These are phyloP conservation scores for Synergus japonicus DNA, from an alignment of 2,888 invertebrate species.

Conservation along the genomic window DNA sequence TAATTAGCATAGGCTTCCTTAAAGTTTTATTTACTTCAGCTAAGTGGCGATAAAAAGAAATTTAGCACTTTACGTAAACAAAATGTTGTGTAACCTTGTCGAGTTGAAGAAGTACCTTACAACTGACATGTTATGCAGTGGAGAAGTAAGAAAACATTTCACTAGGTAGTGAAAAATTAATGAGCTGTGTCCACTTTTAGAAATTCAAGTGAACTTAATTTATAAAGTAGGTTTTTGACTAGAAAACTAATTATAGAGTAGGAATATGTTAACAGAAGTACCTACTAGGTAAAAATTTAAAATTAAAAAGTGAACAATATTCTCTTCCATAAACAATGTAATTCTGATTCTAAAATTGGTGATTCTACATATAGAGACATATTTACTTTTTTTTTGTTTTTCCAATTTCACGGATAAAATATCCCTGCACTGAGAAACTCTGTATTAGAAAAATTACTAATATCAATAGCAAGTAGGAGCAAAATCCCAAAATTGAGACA, in stretches of 20 bases:
- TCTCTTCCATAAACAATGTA: neutral
- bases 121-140: slow-evolving; percentile 9
- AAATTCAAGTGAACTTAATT: slow-evolving; percentile 1
- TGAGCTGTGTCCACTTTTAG: neutral
- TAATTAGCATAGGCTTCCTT: neutral
- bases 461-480: no score
- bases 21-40: neutral
- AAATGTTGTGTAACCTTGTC: neutral
- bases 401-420: slow-evolving; percentile 28
- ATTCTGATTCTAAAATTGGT: slow-evolving; percentile 10
- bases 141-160: neutral
- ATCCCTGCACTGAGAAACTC: no score
- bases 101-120: slow-evolving; percentile 12
- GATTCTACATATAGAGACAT: neutral
- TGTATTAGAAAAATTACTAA: no score
- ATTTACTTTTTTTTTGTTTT: neutral
- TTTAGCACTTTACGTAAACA: slow-evolving; percentile 27
- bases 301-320: no score
- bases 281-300: neutral
- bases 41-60: neutral
- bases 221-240: neutral
- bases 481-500: no score
- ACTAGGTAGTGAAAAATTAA: slow-evolving; percentile 23
- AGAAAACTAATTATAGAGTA: neutral
- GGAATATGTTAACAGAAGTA: neutral